These are phyloP conservation scores for Xestia sexstrigata DNA, from an alignment of 2,888 invertebrate genomes.

Conservation along the genomic window DNA sequence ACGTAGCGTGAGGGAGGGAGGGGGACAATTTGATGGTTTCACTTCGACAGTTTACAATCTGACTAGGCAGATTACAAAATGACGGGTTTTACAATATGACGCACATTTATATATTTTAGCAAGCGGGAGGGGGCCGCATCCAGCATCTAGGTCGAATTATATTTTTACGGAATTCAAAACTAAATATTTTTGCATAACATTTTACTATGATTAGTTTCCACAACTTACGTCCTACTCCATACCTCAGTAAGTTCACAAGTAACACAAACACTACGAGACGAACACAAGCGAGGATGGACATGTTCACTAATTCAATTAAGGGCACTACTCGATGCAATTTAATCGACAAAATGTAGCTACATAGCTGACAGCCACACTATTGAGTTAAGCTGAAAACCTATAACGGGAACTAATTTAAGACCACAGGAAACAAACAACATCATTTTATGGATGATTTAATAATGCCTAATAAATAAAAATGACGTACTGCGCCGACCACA, in stretches of 20 bases:
- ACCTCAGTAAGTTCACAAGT: neutral
- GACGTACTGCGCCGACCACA: neutral
- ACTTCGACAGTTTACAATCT: too few species aligned
- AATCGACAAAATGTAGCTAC: neutral
- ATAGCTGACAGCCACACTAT: neutral
- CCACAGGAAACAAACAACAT: neutral
- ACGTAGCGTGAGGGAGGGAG: too few species aligned
- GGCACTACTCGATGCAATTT: neutral
- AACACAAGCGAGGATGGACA: neutral
- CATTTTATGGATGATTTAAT: neutral
- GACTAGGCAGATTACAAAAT: too few species aligned
- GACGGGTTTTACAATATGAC: too few species aligned
- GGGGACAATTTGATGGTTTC: too few species aligned
- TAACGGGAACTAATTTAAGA: neutral
- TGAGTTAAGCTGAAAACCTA: neutral
- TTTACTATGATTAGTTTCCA: neutral
- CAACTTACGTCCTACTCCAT: neutral
- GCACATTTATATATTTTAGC: too few species aligned
- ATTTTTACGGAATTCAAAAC: neutral
- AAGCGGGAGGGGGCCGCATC: too few species aligned
- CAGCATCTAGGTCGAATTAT: neutral
- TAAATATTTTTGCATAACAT: neutral
- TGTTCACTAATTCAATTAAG: conserved; percentile 1
- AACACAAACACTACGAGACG: neutral
- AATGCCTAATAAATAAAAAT: neutral